Evolutionary conservation across 64 coral and sea anemone species (phyloP).

Genomic region (Pocillopora verrucosa): DNA sequence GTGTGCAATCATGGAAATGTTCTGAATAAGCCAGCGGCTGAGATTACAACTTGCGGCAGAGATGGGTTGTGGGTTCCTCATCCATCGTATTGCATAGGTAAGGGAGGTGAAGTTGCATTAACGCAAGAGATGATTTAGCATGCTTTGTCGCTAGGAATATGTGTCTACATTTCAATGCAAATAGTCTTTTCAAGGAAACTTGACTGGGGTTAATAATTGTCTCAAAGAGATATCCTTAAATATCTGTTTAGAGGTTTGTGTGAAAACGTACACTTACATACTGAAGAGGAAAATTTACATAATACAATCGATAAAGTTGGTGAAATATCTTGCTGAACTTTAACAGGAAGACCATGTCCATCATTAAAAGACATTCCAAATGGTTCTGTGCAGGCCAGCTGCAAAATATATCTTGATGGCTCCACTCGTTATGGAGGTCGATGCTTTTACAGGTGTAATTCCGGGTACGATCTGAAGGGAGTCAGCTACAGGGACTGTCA

Average conservation of each 20-base stretch:
- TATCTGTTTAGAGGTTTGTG: too few relatives aligned
- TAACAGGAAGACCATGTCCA: constrained; percentile 1
- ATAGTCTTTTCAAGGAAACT: too few relatives aligned
- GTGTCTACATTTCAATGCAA: too few relatives aligned
- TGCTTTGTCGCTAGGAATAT: too few relatives aligned
- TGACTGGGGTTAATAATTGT: too few relatives aligned
- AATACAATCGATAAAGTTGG: too few relatives aligned
- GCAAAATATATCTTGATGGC: neutral
- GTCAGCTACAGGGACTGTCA: neutral
- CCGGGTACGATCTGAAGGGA: neutral
- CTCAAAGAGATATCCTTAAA: too few relatives aligned
- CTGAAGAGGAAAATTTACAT: too few relatives aligned
- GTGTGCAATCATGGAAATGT: constrained; percentile 14
- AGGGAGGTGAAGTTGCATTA: too few relatives aligned
- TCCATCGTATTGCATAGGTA: neutral
- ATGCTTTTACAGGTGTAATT: neutral
- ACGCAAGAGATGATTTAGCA: too few relatives aligned
- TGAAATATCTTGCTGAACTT: neutral
- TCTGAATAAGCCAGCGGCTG: neutral
- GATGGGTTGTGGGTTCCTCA: neutral
- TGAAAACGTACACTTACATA: too few relatives aligned
- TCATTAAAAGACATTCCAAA: neutral
- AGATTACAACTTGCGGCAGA: neutral
- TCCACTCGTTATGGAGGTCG: neutral
- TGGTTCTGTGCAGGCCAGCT: neutral